phyloP scores from a whole-genome alignment of 2,888 invertebrate species.

The Stenurella melanura region DNA sequence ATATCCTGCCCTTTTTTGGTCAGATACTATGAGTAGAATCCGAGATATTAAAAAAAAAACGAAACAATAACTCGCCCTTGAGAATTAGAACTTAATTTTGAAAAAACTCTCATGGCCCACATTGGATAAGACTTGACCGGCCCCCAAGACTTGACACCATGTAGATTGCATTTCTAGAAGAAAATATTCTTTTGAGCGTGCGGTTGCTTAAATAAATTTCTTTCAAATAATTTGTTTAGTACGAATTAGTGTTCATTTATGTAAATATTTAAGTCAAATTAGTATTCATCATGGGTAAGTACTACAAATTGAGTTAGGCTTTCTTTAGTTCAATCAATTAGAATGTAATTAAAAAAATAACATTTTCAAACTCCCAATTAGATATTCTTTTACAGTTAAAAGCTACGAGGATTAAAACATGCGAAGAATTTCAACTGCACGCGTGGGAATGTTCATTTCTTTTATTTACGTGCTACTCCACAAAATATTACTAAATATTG shows the following conservation, averaged over 20 bases:
- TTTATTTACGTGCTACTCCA: no score
- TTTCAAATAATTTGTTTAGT: neutral
- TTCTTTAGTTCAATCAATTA: neutral
- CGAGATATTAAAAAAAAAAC: no score
- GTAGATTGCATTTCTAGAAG: no score
- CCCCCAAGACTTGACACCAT: no score
- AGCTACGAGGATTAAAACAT: neutral
- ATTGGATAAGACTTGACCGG: no score
- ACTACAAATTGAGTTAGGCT: neutral
- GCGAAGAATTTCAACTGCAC: neutral
- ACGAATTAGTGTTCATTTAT: conserved; percentile 5
- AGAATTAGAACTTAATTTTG: no score
- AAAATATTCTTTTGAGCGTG: neutral
- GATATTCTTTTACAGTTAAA: neutral
- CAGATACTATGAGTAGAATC: no score
- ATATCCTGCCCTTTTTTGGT: no score
- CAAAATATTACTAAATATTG: neutral
- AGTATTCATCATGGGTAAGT: neutral
- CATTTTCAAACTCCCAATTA: neutral
- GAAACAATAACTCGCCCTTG: no score
- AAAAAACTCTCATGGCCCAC: no score
- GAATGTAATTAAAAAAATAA: neutral
- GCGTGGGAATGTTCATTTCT: no score
- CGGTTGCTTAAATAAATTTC: neutral
- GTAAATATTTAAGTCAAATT: neutral